Evolutionary conservation across 2,113 vertebrate genomes (phyloP), one percentile per base, ranked within the genome.

Genomic region (Caranx melampygus): DNA sequence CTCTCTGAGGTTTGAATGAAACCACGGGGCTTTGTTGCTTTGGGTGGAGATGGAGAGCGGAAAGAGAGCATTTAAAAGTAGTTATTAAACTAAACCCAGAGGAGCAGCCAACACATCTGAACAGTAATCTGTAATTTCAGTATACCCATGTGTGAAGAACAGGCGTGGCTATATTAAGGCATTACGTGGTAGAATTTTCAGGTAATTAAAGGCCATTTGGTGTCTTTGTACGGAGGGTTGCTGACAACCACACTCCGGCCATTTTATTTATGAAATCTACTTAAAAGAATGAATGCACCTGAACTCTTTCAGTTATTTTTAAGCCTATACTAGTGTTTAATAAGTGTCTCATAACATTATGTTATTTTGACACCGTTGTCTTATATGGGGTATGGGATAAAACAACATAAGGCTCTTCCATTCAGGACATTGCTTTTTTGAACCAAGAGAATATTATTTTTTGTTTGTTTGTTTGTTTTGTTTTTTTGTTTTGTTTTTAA

Each of bases 81-180:
- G 77, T 80, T 70, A 88, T 87, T 88, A 82, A 75, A 83, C 35
- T 61, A 59, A 87, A 81, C 72, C 66, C 35, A 60, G 58, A 81
- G 61, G 54, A 81, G 80, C 61, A 65, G 84, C 82, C 74, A 85
- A 61, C 66, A 85, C 83, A 74, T 81, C 49, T 68, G 40, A 82
- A 73, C 58, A 78, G 75, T 77, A 15, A 82, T 89, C 77, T 90
- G 55, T 90, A 83, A 90, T 91, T 91, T 83, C 79, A 52, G 62
- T 57, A 78, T 70, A 68, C 73, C 61, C 59, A 79, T 78, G 81
- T 73, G 72, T 75, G 72, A 45, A 77, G 61, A 60, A 42, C 2
- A 78, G 86, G 88, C 58, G 78, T 33, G 71, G 80, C 63, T 72
- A 51, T 69, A 88, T 85, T 79, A 82, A 88, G 63, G 78, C 82